Percentiles rank a stretch among this genome's conserved stretches.
These are phyloP conservation scores for Erebia palarica DNA, from an alignment of 2,888 invertebrate genomes.

Conservation along the genomic window DNA sequence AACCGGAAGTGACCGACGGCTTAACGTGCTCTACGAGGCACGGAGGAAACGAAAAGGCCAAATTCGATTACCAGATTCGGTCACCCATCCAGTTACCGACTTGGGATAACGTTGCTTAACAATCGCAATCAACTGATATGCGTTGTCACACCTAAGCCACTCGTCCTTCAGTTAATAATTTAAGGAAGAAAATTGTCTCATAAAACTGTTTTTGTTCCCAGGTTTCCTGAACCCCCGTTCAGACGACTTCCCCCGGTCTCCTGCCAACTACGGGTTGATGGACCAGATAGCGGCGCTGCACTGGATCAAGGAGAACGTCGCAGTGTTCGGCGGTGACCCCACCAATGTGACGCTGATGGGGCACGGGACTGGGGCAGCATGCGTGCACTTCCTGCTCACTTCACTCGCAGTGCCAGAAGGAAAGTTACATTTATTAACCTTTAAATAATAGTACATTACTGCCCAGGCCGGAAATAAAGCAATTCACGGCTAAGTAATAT, in stretches of 20 bases:
- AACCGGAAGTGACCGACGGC: too few relatives aligned
- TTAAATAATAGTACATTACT: too few relatives aligned
- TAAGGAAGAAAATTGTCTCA: neutral
- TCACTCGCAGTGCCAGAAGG: conserved; percentile 97
- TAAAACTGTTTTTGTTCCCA: conserved; percentile 56
- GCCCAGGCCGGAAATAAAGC: too few relatives aligned
- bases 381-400: conserved; percentile 96
- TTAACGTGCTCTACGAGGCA: too few relatives aligned
- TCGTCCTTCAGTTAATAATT: too few relatives aligned
- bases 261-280: conserved; percentile 98
- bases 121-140: too few relatives aligned
- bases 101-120: too few relatives aligned
- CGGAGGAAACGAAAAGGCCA: too few relatives aligned
- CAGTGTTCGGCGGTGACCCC: conserved; percentile 96
- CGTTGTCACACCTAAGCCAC: too few relatives aligned
- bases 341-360: conserved; percentile 96
- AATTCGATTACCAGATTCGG: too few relatives aligned
- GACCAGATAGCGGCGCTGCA: conserved; percentile 98
- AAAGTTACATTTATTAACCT: conserved; percentile 58
- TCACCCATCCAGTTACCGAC: too few relatives aligned
- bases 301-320: conserved; percentile 98
- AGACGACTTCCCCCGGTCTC: conserved; percentile 91
- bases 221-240: conserved; percentile 95
- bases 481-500: neutral
- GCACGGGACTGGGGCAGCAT: conserved; percentile 97